phyloP scores from a whole-genome alignment of 2,113 vertebrate genomes.

The Pseudorasbora parva region DNA sequence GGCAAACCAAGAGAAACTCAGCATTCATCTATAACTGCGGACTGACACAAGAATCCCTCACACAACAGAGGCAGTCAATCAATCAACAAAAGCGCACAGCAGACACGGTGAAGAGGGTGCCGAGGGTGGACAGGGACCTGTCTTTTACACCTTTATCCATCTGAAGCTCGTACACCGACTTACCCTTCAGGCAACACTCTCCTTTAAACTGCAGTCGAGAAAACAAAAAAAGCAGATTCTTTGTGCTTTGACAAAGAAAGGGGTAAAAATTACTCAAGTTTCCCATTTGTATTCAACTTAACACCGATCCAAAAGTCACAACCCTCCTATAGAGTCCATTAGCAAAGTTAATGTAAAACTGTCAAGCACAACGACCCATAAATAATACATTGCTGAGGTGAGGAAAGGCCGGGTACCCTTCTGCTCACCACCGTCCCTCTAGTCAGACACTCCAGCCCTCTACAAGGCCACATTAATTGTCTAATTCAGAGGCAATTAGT shows the following conservation, averaged over 20 bases:
- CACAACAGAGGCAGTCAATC: conserved; percentile 38
- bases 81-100: conserved; percentile 20
- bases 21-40: conserved; percentile 20
- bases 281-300: conserved; percentile 64
- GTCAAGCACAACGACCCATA: conserved; percentile 77
- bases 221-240: background rate
- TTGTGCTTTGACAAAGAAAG: conserved; percentile 26
- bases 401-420: conserved; percentile 74
- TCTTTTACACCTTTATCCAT: conserved; percentile 44
- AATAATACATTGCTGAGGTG: conserved; percentile 77
- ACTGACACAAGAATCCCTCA: conserved; percentile 38
- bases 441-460: conserved; percentile 52
- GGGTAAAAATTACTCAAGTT: background rate
- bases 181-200: conserved; percentile 22
- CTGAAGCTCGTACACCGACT: conserved; percentile 14
- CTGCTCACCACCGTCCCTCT: conserved; percentile 65
- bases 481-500: conserved; percentile 80
- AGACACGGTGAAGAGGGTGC: background rate
- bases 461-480: conserved; percentile 76
- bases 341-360: conserved; percentile 76
- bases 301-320: conserved; percentile 66
- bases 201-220: conserved; percentile 20
- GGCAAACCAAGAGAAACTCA: background rate
- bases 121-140: conserved; percentile 24
- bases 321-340: conserved; percentile 72